A percentile compares a stretch with the other conserved stretches of the same genome.
phyloP scores from a whole-genome alignment of 2,113 vertebrate species.

The Pipa parva region DNA sequence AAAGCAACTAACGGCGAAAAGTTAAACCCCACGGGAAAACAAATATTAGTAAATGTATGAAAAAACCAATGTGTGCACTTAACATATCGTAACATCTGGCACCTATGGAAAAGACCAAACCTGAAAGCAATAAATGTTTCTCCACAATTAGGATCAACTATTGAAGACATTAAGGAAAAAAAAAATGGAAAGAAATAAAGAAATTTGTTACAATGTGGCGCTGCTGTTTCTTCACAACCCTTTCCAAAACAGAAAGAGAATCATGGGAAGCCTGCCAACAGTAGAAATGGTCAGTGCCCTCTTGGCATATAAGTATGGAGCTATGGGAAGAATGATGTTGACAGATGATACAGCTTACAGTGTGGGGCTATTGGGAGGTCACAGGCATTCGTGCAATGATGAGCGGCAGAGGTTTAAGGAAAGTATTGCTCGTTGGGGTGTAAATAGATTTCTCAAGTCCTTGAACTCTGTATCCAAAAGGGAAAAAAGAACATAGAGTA shows the following conservation, averaged over 20 bases:
- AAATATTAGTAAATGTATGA: too few relatives aligned
- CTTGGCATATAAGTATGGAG: conserved; percentile 5
- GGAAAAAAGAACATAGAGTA: neutral
- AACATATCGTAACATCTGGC: too few relatives aligned
- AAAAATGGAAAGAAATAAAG: too few relatives aligned
- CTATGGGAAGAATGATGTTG: conserved; percentile 25
- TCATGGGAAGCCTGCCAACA: conserved; percentile 3
- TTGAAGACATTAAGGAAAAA: too few relatives aligned
- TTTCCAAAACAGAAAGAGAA: conserved; percentile 22
- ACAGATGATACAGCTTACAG: conserved; percentile 6
- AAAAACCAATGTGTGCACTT: too few relatives aligned
- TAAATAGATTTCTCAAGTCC: conserved; percentile 8
- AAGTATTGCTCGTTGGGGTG: neutral
- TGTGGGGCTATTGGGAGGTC: conserved; percentile 7
- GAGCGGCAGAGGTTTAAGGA: conserved; percentile 7
- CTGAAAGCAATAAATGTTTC: too few relatives aligned
- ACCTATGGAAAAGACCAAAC: too few relatives aligned
- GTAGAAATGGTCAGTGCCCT: neutral
- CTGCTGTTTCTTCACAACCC: conserved; percentile 20
- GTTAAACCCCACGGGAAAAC: too few relatives aligned
- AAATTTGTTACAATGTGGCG: conserved; percentile 11
- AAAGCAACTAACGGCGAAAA: too few relatives aligned
- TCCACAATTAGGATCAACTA: too few relatives aligned
- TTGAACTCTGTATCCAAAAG: neutral
- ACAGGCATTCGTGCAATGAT: neutral